Percentiles rank a stretch among this genome's conserved stretches.
These are phyloP conservation scores for Stenoptilia bipunctidactyla DNA, from an alignment of 2,888 invertebrate genomes.

Conservation along the genomic window DNA sequence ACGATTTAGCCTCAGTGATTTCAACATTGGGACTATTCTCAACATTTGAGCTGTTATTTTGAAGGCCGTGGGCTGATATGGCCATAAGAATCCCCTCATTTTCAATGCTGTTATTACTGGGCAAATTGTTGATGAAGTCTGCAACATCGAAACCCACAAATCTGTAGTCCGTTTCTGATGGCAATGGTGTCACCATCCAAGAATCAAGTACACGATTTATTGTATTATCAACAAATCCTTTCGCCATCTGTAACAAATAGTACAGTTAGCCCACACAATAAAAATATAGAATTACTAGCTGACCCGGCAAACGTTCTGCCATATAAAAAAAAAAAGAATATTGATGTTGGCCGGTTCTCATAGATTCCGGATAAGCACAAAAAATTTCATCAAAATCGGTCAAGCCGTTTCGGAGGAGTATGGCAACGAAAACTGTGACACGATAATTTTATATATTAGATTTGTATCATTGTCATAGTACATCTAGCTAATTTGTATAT, in stretches of 20 bases:
- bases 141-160: slow-evolving; percentile 52
- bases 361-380: too few species aligned
- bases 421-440: too few species aligned
- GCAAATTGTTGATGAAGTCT: slow-evolving; percentile 67
- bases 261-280: too few species aligned
- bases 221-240: slow-evolving; percentile 77
- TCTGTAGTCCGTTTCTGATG: slow-evolving; percentile 41
- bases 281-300: too few species aligned
- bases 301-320: too few species aligned
- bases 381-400: too few species aligned
- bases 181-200: slow-evolving; percentile 62
- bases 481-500: too few species aligned
- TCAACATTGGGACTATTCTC: slow-evolving; percentile 13
- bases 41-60: slow-evolving; percentile 41
- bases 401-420: too few species aligned
- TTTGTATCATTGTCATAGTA: too few species aligned
- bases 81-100: slow-evolving; percentile 82
- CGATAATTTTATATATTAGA: too few species aligned
- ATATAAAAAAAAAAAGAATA: too few species aligned
- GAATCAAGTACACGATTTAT: slow-evolving; percentile 77
- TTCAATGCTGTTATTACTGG: slow-evolving; percentile 72
- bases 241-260: slow-evolving; percentile 59
- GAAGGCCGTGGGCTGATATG: slow-evolving; percentile 78
- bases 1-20: slow-evolving; percentile 6
- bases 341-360: too few species aligned